Percentiles rank a stretch among this genome's conserved stretches.
Evolutionary conservation across 2,888 invertebrate genomes (phyloP).

Genomic region (Alsophila aescularia): DNA sequence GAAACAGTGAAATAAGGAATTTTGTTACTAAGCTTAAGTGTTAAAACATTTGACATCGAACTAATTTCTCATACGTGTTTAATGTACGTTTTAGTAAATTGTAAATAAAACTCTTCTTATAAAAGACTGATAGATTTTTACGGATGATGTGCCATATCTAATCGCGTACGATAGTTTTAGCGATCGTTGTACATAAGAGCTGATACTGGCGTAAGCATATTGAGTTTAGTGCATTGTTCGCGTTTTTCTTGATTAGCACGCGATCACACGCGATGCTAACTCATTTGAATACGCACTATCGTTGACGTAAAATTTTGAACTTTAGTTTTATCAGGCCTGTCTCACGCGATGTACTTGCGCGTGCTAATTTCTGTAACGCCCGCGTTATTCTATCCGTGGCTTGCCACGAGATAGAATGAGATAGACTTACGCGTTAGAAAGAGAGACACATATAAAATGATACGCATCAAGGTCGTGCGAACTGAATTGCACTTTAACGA

Average conservation of each 20-base stretch:
- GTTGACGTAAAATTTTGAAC: background rate
- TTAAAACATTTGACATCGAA: constrained; percentile 24
- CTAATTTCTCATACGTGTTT: constrained; percentile 9
- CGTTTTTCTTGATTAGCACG: constrained; percentile 33
- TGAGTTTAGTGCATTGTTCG: constrained; percentile 38
- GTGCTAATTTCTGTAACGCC: too few relatives aligned
- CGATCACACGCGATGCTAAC: constrained; percentile 31
- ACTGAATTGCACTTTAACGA: too few relatives aligned
- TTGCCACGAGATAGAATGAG: too few relatives aligned
- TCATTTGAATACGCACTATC: background rate
- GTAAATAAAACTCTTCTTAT: constrained; percentile 60
- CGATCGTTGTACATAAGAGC: constrained; percentile 27
- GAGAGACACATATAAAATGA: too few relatives aligned
- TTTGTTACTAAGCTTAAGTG: constrained; percentile 8
- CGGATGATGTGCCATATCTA: constrained; percentile 77
- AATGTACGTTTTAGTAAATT: constrained; percentile 30
- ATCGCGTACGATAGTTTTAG: constrained; percentile 46
- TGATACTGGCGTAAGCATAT: constrained; percentile 28
- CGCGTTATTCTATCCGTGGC: too few relatives aligned
- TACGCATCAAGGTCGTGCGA: too few relatives aligned
- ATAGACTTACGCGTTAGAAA: too few relatives aligned
- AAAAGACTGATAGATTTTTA: constrained; percentile 81
- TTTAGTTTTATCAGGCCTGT: background rate
- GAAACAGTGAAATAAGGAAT: constrained; percentile 22
- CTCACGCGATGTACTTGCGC: too few relatives aligned